Evolutionary conservation across 2,797 vertebrate genomes (phyloP).

Genomic region (Anniella stebbinsi): DNA sequence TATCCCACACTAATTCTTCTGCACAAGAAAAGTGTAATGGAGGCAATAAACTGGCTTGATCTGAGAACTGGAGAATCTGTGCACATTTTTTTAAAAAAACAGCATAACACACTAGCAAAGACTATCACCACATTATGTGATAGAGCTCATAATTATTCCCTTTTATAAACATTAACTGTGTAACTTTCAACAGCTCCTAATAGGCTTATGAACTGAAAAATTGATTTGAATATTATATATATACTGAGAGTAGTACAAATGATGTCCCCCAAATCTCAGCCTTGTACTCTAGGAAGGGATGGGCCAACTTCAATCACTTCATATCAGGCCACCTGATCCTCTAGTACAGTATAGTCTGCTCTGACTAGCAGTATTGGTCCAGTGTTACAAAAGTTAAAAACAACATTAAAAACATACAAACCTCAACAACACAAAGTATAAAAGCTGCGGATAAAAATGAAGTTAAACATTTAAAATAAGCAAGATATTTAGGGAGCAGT

Average conservation of each 20-base stretch:
- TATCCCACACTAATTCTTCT: constrained; percentile 26
- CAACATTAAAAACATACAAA: too few species aligned
- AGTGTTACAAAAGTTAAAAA: too few species aligned
- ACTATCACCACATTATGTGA: background rate
- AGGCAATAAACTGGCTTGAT: constrained; percentile 16
- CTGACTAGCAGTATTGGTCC: background rate
- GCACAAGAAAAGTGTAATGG: background rate
- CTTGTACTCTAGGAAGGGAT: background rate
- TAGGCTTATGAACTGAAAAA: background rate
- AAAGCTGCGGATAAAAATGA: too few species aligned
- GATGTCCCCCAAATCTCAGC: background rate
- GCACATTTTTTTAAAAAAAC: background rate
- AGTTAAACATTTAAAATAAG: too few species aligned
- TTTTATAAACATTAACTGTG: background rate
- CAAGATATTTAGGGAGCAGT: too few species aligned
- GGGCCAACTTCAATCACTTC: background rate
- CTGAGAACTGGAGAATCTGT: background rate
- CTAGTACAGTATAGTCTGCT: background rate
- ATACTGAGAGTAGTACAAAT: background rate
- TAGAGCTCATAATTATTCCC: background rate
- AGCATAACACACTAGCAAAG: background rate
- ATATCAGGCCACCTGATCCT: background rate
- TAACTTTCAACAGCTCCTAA: constrained; percentile 5
- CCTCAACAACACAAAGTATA: too few species aligned
- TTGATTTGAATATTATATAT: background rate